Conservation (phyloP, 2,113 vertebrate genomes). For the Australoheros scitulus region DNA sequence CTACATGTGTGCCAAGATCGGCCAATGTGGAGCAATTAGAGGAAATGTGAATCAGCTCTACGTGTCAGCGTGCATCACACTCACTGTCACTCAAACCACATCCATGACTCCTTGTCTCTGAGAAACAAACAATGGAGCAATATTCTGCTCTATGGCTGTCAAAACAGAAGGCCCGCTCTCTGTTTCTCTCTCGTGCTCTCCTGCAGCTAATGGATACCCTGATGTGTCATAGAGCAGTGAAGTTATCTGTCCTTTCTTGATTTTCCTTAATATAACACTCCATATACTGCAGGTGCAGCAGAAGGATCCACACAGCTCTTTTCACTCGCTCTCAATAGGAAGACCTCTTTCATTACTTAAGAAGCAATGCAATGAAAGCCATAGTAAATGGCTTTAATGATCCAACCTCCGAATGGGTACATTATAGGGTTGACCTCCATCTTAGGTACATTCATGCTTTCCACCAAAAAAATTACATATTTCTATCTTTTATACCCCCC, state of each 20-base stretch:
- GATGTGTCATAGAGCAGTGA: conserved; percentile 52
- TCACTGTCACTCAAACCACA: conserved; percentile 74
- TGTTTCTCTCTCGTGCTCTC: conserved; percentile 23
- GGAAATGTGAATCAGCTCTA: conserved; percentile 73
- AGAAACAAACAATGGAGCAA: conserved; percentile 70
- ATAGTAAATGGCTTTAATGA: conserved; percentile 71
- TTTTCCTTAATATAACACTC: conserved; percentile 47
- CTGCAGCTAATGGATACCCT: conserved; percentile 62
- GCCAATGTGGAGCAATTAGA: conserved; percentile 74
- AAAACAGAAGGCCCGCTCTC: conserved; percentile 60
- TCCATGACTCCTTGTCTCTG: conserved; percentile 64
- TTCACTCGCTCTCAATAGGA: conserved; percentile 37
- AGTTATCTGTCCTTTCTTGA: conserved; percentile 51
- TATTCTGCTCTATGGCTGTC: conserved; percentile 61
- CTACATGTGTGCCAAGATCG: conserved; percentile 67
- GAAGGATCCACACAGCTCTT: conserved; percentile 35
- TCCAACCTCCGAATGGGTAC: conserved; percentile 58
- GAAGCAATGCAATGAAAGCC: conserved; percentile 54
- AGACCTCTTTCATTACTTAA: conserved; percentile 61
- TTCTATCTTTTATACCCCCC: conserved; percentile 46
- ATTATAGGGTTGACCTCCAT: conserved; percentile 69
- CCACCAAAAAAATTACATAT: conserved; percentile 46
- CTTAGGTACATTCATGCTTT: conserved; percentile 46
- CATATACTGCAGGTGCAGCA: conserved; percentile 37
- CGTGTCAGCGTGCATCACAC: conserved; percentile 61